These are phyloP conservation scores for Glossophaga mutica DNA, from an alignment of 2,797 vertebrate species.

Conservation along the genomic window DNA sequence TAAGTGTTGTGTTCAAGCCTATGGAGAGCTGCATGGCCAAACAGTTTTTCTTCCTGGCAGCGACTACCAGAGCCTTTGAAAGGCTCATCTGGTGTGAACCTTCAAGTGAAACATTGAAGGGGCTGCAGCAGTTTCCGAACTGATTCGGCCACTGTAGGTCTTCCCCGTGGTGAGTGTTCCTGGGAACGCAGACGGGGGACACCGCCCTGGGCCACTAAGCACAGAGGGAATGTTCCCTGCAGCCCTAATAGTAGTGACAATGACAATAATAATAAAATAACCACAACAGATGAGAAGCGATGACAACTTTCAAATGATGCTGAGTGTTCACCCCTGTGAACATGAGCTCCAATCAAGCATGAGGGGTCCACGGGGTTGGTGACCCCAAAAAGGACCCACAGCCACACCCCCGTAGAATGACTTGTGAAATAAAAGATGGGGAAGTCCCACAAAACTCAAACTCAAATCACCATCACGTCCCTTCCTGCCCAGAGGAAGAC, in stretches of 20 bases:
- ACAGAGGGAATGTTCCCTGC: not conserved
- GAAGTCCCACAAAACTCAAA: not conserved
- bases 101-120: not conserved
- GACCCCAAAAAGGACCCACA: rapidly evolving
- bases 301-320: not conserved
- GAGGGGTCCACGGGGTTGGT: rapidly evolving
- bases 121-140: not conserved
- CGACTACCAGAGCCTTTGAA: not conserved
- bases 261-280: not conserved
- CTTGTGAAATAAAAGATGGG: not conserved
- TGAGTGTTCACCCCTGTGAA: rapidly evolving
- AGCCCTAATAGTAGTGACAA: not conserved
- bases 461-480: not conserved
- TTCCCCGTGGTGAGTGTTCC: not conserved
- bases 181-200: not conserved
- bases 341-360: not conserved
- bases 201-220: not conserved
- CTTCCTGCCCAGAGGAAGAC: not conserved
- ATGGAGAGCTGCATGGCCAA: not conserved
- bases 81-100: not conserved
- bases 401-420: not conserved
- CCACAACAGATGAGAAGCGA: not conserved
- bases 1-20: not conserved
- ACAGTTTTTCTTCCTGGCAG: not conserved
- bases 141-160: not conserved